A percentile compares a stretch with the other conserved stretches of the same genome.
Conservation (phyloP, 2,888 invertebrate species). For the Tinea semifulvella region DNA sequence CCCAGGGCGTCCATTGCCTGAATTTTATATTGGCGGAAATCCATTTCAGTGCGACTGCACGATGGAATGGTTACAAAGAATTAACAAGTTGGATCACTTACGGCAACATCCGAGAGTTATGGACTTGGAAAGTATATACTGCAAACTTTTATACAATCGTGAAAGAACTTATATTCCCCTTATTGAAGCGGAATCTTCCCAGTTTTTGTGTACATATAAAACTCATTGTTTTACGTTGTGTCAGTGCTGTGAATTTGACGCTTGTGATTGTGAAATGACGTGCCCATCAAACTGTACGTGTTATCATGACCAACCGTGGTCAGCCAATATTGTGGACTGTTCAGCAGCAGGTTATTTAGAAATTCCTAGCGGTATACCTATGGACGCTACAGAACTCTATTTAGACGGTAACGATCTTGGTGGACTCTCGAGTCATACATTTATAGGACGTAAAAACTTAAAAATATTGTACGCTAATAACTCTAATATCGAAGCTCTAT, state of each 20-base stretch:
- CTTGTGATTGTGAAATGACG: constrained; percentile 97
- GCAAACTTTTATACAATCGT: constrained; percentile 85
- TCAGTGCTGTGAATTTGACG: constrained; percentile 96
- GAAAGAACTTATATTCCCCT: constrained; percentile 86
- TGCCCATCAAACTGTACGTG: constrained; percentile 95
- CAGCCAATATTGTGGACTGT: constrained; percentile 92
- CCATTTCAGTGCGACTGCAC: constrained; percentile 95
- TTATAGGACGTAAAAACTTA: constrained; percentile 91
- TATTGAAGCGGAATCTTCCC: constrained; percentile 85
- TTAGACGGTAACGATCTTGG: constrained; percentile 92
- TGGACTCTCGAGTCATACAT: constrained; percentile 86
- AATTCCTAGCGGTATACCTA: constrained; percentile 89
- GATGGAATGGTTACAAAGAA: constrained; percentile 94
- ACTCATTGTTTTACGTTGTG: constrained; percentile 94
- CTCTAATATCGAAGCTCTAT: constrained; percentile 84
- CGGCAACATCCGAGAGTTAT: constrained; percentile 90
- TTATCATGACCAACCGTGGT: constrained; percentile 94
- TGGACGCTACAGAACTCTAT: constrained; percentile 95
- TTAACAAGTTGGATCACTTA: constrained; percentile 84
- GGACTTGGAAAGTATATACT: constrained; percentile 90
- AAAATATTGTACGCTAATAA: constrained; percentile 88
- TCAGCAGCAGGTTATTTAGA: constrained; percentile 81
- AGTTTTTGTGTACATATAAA: constrained; percentile 92
- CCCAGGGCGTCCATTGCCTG: constrained; percentile 78
- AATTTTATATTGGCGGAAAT: constrained; percentile 94